Conservation (phyloP, 2,113 vertebrate genomes). For the Caranx ignobilis region DNA sequence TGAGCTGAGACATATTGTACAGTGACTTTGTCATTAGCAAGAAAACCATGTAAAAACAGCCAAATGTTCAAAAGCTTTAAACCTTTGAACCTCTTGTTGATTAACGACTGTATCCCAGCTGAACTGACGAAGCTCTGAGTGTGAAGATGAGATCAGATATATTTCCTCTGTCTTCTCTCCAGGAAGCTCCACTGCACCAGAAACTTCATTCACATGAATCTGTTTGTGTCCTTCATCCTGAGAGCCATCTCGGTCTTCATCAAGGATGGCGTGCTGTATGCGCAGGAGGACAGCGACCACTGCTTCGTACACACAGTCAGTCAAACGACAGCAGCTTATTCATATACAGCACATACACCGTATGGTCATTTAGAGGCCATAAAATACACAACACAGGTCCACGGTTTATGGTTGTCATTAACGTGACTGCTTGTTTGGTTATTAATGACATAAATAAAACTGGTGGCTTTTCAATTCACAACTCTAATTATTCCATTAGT, state of each 20-base stretch:
- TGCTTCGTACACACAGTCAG: conserved; percentile 91
- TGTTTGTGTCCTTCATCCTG: conserved; percentile 97
- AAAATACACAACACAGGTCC: not conserved
- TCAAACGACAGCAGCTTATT: not conserved
- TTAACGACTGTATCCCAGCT: not conserved
- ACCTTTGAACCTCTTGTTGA: not conserved
- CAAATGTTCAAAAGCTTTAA: not conserved
- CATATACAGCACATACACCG: not conserved
- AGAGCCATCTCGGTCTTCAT: conserved; percentile 98
- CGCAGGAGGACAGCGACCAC: conserved; percentile 93
- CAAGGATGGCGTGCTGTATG: conserved; percentile 95
- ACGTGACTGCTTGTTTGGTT: not conserved
- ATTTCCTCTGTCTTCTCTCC: conserved; percentile 6
- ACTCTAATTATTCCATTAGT: conserved; percentile 24
- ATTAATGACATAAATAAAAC: conserved; percentile 4
- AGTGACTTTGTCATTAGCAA: not conserved
- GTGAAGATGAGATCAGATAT: not conserved
- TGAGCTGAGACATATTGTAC: not conserved
- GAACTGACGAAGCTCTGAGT: not conserved
- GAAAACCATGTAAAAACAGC: not conserved
- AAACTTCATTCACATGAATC: conserved; percentile 99
- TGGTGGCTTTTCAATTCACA: not conserved
- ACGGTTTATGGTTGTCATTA: not conserved
- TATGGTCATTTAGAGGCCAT: not conserved
- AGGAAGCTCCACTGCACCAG: conserved; percentile 99